Evolutionary conservation across 2,797 vertebrate genomes (phyloP), one percentile per base, ranked within the genome.

Genomic region (Peromyscus nudipes): DNA sequence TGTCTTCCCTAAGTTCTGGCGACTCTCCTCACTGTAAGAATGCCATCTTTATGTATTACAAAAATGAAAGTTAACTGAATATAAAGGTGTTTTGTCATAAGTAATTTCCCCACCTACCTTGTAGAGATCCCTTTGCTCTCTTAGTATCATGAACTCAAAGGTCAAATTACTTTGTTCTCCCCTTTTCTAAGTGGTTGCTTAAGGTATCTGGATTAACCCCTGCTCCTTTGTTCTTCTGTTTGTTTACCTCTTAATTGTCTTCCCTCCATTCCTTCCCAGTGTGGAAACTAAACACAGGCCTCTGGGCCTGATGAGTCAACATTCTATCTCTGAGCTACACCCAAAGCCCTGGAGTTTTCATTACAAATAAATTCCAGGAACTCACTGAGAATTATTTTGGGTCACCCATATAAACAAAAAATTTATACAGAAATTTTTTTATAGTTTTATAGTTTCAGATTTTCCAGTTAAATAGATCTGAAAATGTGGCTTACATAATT

Each of bases 271-370:
- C 6, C 17, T 40, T 69, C 12, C 29, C 9, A n/a, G 2, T 60
- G 17, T 89, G 69, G 52, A 55, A 75, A 60, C 9, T 12, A 43
- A 43, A 60, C 52, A 13, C 12, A 19, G 27, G 27, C n/a, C 16
- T 2, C 13, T 11, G 46, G 11, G 8, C 4, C 23, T 85, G 19
- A 49, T 73, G 29, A 67, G 34, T 52, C 10, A 87, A 12, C 31
- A 52, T 2, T 71, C 1, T n/a, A 46, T 1, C 1, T 13, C 10
- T 37, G 31, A 71, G 23, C 14, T 37, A 23, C 7, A 17, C 1
- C 11, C 7, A 17, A 34, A 55, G 4, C 6, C 52, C 31, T 37
- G 27, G 29, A 1, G 13, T 31, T 43, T 73, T 73, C 46, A 16
- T 29, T 55, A n/a, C 23, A 25, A 25, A 37, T 55, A 9, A 80